A percentile compares a stretch with the other conserved stretches of the same genome.
These are phyloP conservation scores for Micropoecilia bifurca DNA, from an alignment of 2,797 vertebrate species.

Conservation along the genomic window DNA sequence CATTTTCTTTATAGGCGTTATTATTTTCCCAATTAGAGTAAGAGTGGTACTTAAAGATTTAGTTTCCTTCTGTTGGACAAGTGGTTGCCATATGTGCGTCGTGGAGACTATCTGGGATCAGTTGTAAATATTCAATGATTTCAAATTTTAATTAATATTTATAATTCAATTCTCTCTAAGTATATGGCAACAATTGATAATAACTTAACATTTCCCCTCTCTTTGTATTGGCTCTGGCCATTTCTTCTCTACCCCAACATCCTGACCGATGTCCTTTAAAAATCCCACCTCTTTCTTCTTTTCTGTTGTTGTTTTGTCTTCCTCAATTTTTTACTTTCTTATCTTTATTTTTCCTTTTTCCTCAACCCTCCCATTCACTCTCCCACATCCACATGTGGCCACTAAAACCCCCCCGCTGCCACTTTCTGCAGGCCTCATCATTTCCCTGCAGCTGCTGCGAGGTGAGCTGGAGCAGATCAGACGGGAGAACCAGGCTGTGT, in stretches of 20 bases:
- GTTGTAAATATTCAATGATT: too few species aligned
- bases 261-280: slow-evolving; percentile 78
- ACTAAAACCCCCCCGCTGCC: not conserved
- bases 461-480: slow-evolving; percentile 98
- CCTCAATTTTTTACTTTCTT: slow-evolving; percentile 33
- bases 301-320: slow-evolving; percentile 29
- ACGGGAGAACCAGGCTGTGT: slow-evolving; percentile 94
- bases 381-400: slow-evolving; percentile 9
- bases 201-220: slow-evolving; percentile 18
- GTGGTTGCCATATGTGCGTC: not conserved
- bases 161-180: not conserved
- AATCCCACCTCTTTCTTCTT: slow-evolving; percentile 43
- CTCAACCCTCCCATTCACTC: slow-evolving; percentile 17
- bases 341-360: slow-evolving; percentile 18
- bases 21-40: not conserved
- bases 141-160: not conserved
- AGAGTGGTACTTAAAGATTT: not conserved
- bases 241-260: slow-evolving; percentile 65
- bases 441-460: slow-evolving; percentile 95
- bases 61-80: not conserved
- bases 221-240: slow-evolving; percentile 50
- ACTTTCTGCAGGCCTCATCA: slow-evolving; percentile 87
- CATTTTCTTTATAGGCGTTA: not conserved
- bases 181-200: not conserved
- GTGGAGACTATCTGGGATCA: too few species aligned